Evolutionary conservation across 2,888 invertebrate species (phyloP).

Genomic region (Xestia c-nigrum): DNA sequence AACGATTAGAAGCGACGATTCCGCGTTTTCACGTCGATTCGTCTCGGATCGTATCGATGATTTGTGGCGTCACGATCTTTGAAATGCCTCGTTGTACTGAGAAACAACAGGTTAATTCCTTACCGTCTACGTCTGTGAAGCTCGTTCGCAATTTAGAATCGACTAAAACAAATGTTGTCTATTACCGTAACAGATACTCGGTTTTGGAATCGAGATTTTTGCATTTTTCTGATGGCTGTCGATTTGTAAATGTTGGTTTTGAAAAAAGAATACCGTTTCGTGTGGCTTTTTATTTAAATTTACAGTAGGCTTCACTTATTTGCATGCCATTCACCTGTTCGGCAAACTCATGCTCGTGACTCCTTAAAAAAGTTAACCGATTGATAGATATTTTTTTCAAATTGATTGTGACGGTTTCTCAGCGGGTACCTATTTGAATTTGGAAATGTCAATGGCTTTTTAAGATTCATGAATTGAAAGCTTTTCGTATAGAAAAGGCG

Average conservation of each 20-base stretch:
- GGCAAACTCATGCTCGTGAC: conserved; percentile 57
- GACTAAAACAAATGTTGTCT: conserved; percentile 58
- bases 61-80: conserved; percentile 82
- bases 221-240: conserved; percentile 31
- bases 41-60: conserved; percentile 81
- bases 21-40: conserved; percentile 82
- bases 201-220: conserved; percentile 27
- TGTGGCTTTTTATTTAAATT: conserved; percentile 37
- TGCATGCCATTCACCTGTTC: conserved; percentile 58
- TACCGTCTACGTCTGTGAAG: conserved; percentile 60
- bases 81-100: conserved; percentile 73
- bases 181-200: conserved; percentile 44
- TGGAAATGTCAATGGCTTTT: conserved; percentile 52
- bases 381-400: conserved; percentile 19
- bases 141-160: conserved; percentile 52
- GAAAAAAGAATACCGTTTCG: conserved; percentile 8
- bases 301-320: conserved; percentile 50
- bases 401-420: conserved; percentile 38
- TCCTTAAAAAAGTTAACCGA: conserved; percentile 31
- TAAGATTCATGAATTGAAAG: conserved; percentile 27
- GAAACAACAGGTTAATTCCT: conserved; percentile 72
- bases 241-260: conserved; percentile 39
- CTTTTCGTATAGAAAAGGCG: not conserved
- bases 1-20: conserved; percentile 77
- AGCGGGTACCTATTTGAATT: conserved; percentile 36